These are phyloP conservation scores for Pimephales promelas DNA, from an alignment of 2,113 vertebrate species.

Conservation along the genomic window DNA sequence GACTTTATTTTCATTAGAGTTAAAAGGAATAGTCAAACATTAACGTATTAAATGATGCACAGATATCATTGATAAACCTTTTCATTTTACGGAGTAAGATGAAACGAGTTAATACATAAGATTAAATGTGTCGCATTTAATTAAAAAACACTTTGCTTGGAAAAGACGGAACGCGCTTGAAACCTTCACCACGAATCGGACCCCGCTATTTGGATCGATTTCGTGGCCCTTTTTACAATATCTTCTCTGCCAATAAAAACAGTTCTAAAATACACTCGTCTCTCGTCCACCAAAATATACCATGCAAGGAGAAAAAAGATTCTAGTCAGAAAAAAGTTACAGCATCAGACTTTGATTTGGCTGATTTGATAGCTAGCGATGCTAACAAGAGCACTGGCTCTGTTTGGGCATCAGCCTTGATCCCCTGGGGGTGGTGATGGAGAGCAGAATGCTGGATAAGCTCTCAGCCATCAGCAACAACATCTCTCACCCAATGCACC, in stretches of 20 bases:
- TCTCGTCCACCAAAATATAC: neutral
- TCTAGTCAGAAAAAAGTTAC: neutral
- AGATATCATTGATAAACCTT: too few relatives aligned
- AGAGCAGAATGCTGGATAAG: conserved; percentile 15
- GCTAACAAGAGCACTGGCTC: conserved; percentile 7
- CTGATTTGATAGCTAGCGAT: neutral
- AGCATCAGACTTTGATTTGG: neutral
- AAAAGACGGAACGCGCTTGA: too few relatives aligned
- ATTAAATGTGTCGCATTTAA: too few relatives aligned
- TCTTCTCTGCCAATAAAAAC: neutral
- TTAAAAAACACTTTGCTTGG: too few relatives aligned
- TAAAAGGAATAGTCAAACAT: too few relatives aligned
- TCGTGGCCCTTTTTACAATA: too few relatives aligned
- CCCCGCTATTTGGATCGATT: too few relatives aligned
- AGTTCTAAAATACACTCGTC: neutral
- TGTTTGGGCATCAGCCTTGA: neutral
- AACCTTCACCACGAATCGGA: too few relatives aligned
- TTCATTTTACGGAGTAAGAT: too few relatives aligned
- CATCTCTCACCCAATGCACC: neutral
- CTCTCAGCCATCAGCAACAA: neutral
- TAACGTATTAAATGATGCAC: too few relatives aligned
- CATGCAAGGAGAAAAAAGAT: neutral
- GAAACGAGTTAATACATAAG: too few relatives aligned
- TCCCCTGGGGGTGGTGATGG: neutral
- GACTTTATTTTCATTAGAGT: too few relatives aligned